Conservation (phyloP, 2,888 invertebrate species). For the Mythimna impura region DNA sequence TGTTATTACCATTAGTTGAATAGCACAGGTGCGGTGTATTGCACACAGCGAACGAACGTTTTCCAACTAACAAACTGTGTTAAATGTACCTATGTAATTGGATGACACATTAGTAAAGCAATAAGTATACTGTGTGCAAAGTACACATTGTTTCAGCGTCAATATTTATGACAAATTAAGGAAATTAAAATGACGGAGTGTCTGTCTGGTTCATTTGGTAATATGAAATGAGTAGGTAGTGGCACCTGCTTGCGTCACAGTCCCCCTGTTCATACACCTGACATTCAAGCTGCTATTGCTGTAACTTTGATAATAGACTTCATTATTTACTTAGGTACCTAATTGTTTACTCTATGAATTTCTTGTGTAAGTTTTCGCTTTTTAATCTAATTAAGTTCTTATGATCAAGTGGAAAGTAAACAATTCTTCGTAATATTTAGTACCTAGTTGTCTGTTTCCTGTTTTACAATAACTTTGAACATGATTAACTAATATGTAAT, state of each 20-base stretch:
- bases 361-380: neutral
- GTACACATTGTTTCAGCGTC: constrained; percentile 22
- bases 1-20: constrained; percentile 19
- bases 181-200: constrained; percentile 30
- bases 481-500: constrained; percentile 20
- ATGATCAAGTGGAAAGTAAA: neutral
- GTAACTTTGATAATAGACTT: constrained; percentile 26
- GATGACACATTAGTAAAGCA: constrained; percentile 33
- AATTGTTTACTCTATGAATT: constrained; percentile 32
- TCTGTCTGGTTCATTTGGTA: constrained; percentile 59
- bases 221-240: constrained; percentile 62
- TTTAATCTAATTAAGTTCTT: constrained; percentile 1
- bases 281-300: constrained; percentile 65
- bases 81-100: constrained; percentile 16
- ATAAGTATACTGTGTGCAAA: constrained; percentile 2
- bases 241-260: constrained; percentile 71
- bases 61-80: constrained; percentile 41
- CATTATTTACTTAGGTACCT: constrained; percentile 29
- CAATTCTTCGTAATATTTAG: neutral
- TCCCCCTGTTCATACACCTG: constrained; percentile 70
- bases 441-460: neutral
- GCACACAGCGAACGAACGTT: constrained; percentile 30
- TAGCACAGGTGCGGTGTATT: constrained; percentile 51
- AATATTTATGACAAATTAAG: constrained; percentile 44
- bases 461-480: neutral